Evolutionary conservation across 2,888 invertebrate genomes (phyloP).

Genomic region (Coecobrya sp.): DNA sequence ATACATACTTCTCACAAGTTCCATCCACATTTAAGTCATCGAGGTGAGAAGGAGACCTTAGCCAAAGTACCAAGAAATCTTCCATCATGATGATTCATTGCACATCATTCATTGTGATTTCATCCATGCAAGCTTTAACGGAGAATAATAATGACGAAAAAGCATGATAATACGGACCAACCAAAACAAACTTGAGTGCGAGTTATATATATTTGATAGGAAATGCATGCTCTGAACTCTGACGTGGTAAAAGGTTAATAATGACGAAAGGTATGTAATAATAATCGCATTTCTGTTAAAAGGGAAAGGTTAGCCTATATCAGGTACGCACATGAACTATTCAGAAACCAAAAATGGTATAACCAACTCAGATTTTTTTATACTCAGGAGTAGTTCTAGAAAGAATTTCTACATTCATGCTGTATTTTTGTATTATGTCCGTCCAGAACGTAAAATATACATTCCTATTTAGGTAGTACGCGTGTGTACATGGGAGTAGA

Average conservation of each 20-base stretch:
- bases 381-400: neutral
- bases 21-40: constrained; percentile 25
- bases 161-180: neutral
- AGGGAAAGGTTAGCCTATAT: constrained; percentile 12
- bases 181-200: constrained; percentile 3
- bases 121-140: constrained; percentile 32
- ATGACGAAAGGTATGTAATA: neutral
- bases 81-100: constrained; percentile 58
- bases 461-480: no score
- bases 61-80: constrained; percentile 55
- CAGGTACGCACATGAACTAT: neutral
- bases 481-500: no score
- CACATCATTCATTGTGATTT: constrained; percentile 35
- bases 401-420: neutral
- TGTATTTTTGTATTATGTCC: neutral
- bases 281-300: neutral
- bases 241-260: constrained; percentile 2
- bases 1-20: neutral
- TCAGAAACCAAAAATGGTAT: neutral
- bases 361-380: neutral
- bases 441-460: no score
- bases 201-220: neutral
- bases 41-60: constrained; percentile 33
- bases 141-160: constrained; percentile 33
- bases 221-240: neutral